Conservation (phyloP, 92 coral and sea anemone genomes). For the Micromussa lordhowensis region DNA sequence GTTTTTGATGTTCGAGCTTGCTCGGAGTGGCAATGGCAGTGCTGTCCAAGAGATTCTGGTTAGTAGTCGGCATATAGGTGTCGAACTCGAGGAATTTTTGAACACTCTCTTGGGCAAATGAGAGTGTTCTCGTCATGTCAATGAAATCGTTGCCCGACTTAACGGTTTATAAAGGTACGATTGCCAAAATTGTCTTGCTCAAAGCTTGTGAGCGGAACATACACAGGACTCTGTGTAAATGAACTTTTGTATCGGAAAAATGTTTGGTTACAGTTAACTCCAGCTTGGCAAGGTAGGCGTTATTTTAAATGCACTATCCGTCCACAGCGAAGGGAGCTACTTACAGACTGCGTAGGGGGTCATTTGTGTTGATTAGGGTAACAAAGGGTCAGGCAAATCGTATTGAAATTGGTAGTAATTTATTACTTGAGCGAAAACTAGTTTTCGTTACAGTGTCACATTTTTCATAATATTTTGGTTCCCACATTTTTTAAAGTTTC, state of each 20-base stretch:
- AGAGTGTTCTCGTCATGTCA: constrained; percentile 10
- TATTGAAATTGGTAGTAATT: not conserved
- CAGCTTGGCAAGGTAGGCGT: constrained; percentile 6
- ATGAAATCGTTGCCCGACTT: not conserved
- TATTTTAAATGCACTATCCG: not conserved
- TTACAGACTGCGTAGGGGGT: not conserved
- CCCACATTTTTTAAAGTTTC: not conserved
- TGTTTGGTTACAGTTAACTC: not conserved
- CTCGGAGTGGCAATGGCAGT: constrained; percentile 66
- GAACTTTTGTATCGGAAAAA: not conserved
- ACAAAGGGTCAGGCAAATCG: not conserved
- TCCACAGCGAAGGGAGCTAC: not conserved
- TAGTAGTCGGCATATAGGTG: constrained; percentile 67
- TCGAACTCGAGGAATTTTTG: constrained; percentile 80
- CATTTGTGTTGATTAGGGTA: not conserved
- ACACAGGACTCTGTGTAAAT: not conserved
- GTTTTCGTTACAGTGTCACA: not conserved
- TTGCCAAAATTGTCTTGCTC: not conserved
- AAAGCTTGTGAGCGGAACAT: not conserved
- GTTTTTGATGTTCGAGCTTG: constrained; percentile 95
- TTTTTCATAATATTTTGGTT: not conserved
- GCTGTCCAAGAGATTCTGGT: constrained; percentile 71
- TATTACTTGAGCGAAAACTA: not conserved
- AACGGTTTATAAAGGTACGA: not conserved
- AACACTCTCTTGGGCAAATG: constrained; percentile 80